Base-by-base conservation (phyloP, 1,140 invertebrate species). In the Scaptomyza pallida region DNA sequence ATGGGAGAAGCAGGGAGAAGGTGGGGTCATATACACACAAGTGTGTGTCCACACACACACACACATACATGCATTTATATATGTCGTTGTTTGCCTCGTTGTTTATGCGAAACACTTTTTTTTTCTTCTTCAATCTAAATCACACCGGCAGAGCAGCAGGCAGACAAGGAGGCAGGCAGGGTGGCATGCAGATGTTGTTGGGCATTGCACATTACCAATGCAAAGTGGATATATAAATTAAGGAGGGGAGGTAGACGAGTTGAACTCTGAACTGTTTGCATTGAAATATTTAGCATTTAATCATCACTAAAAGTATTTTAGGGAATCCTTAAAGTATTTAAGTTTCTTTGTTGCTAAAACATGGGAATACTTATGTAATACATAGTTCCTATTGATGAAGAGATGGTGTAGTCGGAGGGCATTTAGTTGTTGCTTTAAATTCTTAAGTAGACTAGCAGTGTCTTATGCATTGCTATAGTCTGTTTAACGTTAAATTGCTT, bases 41-140 rank as follows among this genome's bases (percentile, higher is more conserved):
- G n/a, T n/a, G n/a, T n/a, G n/a, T n/a, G n/a, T 16, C 30, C 50
- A n/a, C 44, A 48, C n/a, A 19, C 33, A 9, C 15, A 17, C 37
- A 2, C 43, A 16, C n/a, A 21, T 30, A 21, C 21, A 44, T 26
- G 12, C 33, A 44, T 44, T 15, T 30, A 35, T 37, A 17, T 37
- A n/a, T 62, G 54, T 37, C 63, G 57, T 59, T 41, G 54, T 43
- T 55, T 54, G 56, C 69, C 61, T 59, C 62, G 45, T 64, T 85
- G 79, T 72, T 82, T 83, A 85, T 85, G 75, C 75, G 75, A 78
- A 75, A 82, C 47, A 74, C 70, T 75, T 83, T 52, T 61, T 26
- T 26, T 17, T 59, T 26, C n/a, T n/a, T n/a, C n/a, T 43, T 19
- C 51, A 67, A 62, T 61, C 64, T 61, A 61, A 56, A 50, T 6